Conservation (phyloP, 2,888 invertebrate species). For the Shargacucullia verbasci region DNA sequence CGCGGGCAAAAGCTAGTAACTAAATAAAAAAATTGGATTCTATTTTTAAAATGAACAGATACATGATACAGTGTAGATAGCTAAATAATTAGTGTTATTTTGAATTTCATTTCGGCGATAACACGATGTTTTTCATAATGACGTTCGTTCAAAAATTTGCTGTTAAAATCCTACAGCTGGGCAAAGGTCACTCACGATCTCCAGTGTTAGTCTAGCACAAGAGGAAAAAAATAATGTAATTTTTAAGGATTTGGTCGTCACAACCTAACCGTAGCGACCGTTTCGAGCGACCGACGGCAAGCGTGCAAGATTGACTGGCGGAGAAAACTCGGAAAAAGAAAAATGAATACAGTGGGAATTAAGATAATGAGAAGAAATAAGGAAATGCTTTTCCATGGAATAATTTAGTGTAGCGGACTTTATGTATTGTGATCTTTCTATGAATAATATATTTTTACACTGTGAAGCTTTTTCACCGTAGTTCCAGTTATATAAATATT, state of each 20-base stretch:
- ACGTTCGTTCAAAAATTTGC: too few relatives aligned
- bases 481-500: background rate
- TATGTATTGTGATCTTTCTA: constrained; percentile 4
- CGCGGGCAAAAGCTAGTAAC: too few relatives aligned
- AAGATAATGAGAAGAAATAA: constrained; percentile 37
- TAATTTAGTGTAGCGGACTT: constrained; percentile 10
- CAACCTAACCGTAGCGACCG: background rate
- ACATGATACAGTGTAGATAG: too few relatives aligned
- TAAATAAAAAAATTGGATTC: too few relatives aligned
- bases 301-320: constrained; percentile 22
- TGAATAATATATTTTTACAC: background rate
- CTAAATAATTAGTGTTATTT: too few relatives aligned
- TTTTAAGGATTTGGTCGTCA: constrained; percentile 2
- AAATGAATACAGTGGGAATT: constrained; percentile 32
- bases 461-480: background rate
- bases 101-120: too few relatives aligned
- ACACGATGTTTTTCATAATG: too few relatives aligned
- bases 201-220: too few relatives aligned
- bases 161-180: too few relatives aligned
- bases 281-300: constrained; percentile 28
- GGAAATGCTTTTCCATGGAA: constrained; percentile 27
- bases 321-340: constrained; percentile 23
- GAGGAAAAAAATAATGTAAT: background rate
- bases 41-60: too few relatives aligned
- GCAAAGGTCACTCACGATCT: too few relatives aligned